Base-by-base conservation (phyloP, 2,113 vertebrate species). In the Mormyrus iriodes region DNA sequence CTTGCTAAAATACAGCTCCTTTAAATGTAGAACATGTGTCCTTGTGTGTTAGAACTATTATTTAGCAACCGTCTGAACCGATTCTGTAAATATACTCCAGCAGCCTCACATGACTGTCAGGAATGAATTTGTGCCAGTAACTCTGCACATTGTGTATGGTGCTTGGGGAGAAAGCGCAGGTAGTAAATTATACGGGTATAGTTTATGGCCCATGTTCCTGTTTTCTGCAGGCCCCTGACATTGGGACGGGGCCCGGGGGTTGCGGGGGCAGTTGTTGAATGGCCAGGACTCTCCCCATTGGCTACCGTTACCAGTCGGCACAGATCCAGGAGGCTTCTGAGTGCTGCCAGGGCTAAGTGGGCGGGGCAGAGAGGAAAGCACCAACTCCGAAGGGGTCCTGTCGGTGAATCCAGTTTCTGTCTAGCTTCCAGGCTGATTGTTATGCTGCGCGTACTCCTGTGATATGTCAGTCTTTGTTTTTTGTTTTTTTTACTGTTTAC, bases 1-100 rank as follows among this genome's bases (percentile, higher is more conserved):
- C 61, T 69, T 69, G 61, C 61, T 65, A 65, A 65, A 65, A 65
- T 65, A 65, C 61, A 65, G 8, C 61, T 31, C 61, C 61, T 69
- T 69, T 69, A 69, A 69, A 69, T 69, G 61, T 69, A 69, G 61
- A 69, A 69, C 61, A 69, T 69, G 61, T 69, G 61, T 69, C 61
- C 61, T 69, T 69, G 61, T 69, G 61, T 31, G 61, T n/a, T 31
- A 69, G 10, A 13, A 69, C 61, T 31, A 69, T 69, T 31, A 69
- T 69, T 69, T 69, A 69, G 61, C 61, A 69, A 69, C 61, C 27
- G 61, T 69, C 61, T 69, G 61, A 69, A n/a, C 27, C 10, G 61
- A 69, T 69, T 69, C 61, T 19, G 73, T 79, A 42, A 42, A 79
- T 35, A 79, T 35, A 79, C 73, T 79, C 13, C 35, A 35, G 73